Conservation (phyloP, 1,140 invertebrate genomes). For the Cydia fagiglandana region DNA sequence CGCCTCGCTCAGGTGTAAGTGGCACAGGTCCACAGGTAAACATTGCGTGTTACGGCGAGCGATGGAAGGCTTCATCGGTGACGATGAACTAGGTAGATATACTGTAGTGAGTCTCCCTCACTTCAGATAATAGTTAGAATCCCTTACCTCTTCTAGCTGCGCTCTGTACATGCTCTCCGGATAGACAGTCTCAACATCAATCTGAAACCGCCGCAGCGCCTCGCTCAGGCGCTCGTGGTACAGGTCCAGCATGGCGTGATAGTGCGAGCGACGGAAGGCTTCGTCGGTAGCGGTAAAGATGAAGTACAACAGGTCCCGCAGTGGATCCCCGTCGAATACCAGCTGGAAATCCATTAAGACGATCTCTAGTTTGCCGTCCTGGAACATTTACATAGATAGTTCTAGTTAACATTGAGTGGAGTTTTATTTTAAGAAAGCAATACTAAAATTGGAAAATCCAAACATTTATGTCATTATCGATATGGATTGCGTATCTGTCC, state of each 20-base stretch:
- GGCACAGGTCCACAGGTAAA: constrained; percentile 48
- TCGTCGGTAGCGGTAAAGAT: not conserved
- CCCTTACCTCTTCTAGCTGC: constrained; percentile 12
- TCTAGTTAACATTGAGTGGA: too few relatives aligned
- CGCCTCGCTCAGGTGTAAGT: too few relatives aligned
- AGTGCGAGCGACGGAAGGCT: constrained; percentile 56
- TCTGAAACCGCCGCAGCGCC: not conserved
- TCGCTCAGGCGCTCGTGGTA: constrained; percentile 55
- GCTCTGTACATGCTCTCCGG: not conserved
- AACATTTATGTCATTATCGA: too few relatives aligned
- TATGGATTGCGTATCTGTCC: too few relatives aligned
- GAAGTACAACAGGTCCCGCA: not conserved
- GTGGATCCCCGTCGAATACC: constrained; percentile 61
- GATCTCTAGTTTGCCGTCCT: constrained; percentile 48
- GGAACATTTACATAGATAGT: not conserved
- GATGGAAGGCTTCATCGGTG: constrained; percentile 38
- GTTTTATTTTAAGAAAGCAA: too few relatives aligned
- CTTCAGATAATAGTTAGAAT: too few relatives aligned
- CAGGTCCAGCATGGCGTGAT: constrained; percentile 56
- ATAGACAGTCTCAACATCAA: constrained; percentile 18
- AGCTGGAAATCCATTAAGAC: constrained; percentile 77
- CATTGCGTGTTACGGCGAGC: constrained; percentile 57
- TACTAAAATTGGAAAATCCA: too few relatives aligned
- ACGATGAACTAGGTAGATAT: too few relatives aligned
- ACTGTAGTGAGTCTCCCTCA: too few relatives aligned